Base-by-base conservation (phyloP, 64 coral and sea anemone genomes). In the Catalaphyllia jardinei region DNA sequence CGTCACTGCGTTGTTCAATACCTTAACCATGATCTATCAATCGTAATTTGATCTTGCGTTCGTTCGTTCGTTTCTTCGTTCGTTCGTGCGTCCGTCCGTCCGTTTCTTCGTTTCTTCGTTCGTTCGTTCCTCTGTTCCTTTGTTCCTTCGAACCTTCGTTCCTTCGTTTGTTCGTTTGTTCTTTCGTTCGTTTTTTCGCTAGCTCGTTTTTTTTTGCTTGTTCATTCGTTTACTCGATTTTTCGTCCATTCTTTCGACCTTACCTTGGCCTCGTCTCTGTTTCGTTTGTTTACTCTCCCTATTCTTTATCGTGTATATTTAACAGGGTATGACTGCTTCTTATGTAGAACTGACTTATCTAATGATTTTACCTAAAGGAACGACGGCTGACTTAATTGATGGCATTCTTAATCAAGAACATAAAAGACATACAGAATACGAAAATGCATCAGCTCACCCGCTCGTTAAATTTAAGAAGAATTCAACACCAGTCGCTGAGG, bases 401-500 rank as follows among this genome's bases (percentile, higher is more conserved):
- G 60, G 49, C 10, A n/a, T 71, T 8, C 8, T 51, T 2, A 10
- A 12, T 16, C 22, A 39, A 71, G 81, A 71, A 71, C 51, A 80
- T 80, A n/a, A 6, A 30, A 33, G 29, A 28, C 54, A 20, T 11
- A 31, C 16, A 61, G 17, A 10, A 65, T 42, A 6, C 2, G 16
- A 65, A 10, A 38, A 31, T 22, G 19, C 62, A 20, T 71, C 62
- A 35, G 52, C 2, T 8, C 62, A 71, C 64, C 35, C 63, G 42
- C 81, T 85, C 13, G 27, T 87, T 14, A 80, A 76, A 54, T 75
- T 73, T 67, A 86, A 83, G 80, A 94, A 91, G 74, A 64, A 46
- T 87, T 83, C 67, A 29, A 91, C 90, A 51, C 78, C 91, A 52
- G 63, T 96, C 8, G 75, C 88, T 60, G 88, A 78, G 46, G 95